Conservation (phyloP, 2,888 invertebrate species). For the Lamproptera curius region DNA sequence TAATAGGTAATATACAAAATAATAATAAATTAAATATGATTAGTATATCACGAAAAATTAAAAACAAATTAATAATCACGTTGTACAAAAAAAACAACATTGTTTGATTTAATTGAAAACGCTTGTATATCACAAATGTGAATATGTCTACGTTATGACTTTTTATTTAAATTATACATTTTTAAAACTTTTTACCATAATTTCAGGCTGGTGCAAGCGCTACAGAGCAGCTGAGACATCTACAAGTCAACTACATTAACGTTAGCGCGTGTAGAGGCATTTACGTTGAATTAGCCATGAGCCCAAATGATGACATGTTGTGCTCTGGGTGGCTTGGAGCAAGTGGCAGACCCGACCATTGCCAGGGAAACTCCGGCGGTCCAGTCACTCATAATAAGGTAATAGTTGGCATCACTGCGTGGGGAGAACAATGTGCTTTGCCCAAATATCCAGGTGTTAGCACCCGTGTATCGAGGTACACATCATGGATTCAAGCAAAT, state of each 20-base stretch:
- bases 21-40: too few relatives aligned
- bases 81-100: too few relatives aligned
- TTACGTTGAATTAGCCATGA: neutral
- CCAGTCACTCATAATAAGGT: constrained; percentile 44
- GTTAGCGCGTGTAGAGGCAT: neutral
- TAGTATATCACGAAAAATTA: too few relatives aligned
- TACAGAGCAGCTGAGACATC: constrained; percentile 19
- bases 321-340: constrained; percentile 23
- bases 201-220: constrained; percentile 26
- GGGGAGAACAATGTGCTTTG: constrained; percentile 37
- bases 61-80: too few relatives aligned
- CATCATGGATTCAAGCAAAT: constrained; percentile 39
- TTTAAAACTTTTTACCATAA: too few relatives aligned
- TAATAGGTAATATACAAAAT: too few relatives aligned
- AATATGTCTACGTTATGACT: too few relatives aligned
- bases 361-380: constrained; percentile 39
- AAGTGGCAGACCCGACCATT: constrained; percentile 9
- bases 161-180: too few relatives aligned
- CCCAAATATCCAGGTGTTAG: constrained; percentile 43
- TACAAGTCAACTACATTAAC: constrained; percentile 3
- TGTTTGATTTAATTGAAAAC: too few relatives aligned
- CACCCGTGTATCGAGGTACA: constrained; percentile 39
- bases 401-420: constrained; percentile 43
- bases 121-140: too few relatives aligned
- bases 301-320: constrained; percentile 8